Evolutionary conservation across 2,888 invertebrate species (phyloP).

Genomic region (Kryphioiulus occultus): DNA sequence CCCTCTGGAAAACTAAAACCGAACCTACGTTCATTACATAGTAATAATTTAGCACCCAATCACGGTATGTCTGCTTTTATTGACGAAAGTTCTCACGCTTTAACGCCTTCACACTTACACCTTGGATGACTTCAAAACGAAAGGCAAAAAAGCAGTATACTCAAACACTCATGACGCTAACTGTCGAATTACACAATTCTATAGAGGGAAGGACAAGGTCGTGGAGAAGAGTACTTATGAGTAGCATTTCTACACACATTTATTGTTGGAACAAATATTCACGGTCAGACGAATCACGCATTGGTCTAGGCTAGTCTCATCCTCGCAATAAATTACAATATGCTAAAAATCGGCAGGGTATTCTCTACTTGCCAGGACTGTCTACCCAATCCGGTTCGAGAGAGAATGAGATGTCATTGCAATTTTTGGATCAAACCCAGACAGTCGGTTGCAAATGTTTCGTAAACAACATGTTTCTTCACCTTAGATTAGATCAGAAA

Average conservation of each 20-base stretch:
- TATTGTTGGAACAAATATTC: not conserved
- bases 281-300: not conserved
- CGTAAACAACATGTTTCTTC: not conserved
- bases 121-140: not conserved
- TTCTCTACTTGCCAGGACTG: not conserved
- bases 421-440: not conserved
- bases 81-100: not conserved
- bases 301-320: not conserved
- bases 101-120: not conserved
- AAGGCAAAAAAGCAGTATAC: not conserved
- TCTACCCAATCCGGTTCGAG: not conserved
- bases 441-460: not conserved
- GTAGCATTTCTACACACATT: not conserved
- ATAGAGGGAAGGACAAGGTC: slow-evolving; percentile 24
- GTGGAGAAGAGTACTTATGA: not conserved
- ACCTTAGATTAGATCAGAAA: not conserved
- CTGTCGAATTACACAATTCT: slow-evolving; percentile 9
- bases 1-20: no score
- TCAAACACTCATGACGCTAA: not conserved
- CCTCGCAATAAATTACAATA: no score
- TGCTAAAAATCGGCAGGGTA: no score
- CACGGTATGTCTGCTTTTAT: not conserved
- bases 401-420: not conserved
- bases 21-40: no score
- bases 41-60: not conserved